Percentiles rank a stretch among this genome's conserved stretches.
Evolutionary conservation across 2,113 vertebrate species (phyloP).

Genomic region (human (Homo sapiens)): GRCh38 chr12:3748501-3749000

Average conservation of each 20-base stretch:
- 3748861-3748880: neutral
- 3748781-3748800: neutral
- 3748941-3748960: too few relatives aligned
- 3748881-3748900: neutral
- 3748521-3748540: neutral
- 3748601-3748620: neutral
- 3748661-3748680: neutral
- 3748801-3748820: too few relatives aligned
- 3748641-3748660: neutral
- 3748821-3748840: neutral
- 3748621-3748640: neutral
- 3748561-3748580: neutral
- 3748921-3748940: neutral
- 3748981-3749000: accelerated
- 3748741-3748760: neutral
- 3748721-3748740: neutral
- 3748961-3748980: accelerated
- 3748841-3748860: neutral
- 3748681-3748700: neutral
- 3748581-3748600: neutral
- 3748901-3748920: neutral
- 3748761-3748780: neutral
- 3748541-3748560: neutral
- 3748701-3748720: neutral
- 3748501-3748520: neutral